Base-by-base conservation (phyloP, 2,888 invertebrate genomes). In the Mythimna albipuncta region DNA sequence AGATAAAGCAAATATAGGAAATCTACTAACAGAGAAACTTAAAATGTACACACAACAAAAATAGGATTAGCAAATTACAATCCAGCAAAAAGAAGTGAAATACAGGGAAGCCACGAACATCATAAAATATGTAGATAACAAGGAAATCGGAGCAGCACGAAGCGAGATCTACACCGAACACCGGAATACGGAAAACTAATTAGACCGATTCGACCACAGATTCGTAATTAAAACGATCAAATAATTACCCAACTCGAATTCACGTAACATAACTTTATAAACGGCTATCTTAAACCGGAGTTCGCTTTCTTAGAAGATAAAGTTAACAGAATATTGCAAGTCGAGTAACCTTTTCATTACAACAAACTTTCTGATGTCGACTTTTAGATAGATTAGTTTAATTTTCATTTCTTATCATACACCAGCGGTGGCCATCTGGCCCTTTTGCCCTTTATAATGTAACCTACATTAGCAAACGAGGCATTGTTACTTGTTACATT, bases 351-450 rank as follows among this genome's bases (percentile, higher is more conserved):
- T 85, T 86, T 84, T 64, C 11, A 50, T 76, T 82, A 66, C n/a
- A 68, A 69, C 58, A 6, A 73, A 84, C 85, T 86, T 86, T 86
- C 85, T 82, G 85, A 84, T 82, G 78, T 75, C 70, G 69, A 78
- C 71, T 68, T 78, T 77, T 57, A 86, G 85, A 86, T 84, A 85
- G 73, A 83, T 84, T 69, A 73, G 77, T 72, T 79, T 68, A 73
- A 69, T 85, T 85, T 81, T 79, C 73, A 69, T 82, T 74, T 54
- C 75, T 75, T 86, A 83, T 84, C 79, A 82, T 64, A 77, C 54
- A 59, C 66, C 64, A 59, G 54, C 69, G 72, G 72, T 72, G 82
- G 83, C 79, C 80, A 81, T 84, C 84, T 78, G 79, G 77, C 69
- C 70, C 72, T 85, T 78, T 57, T 78, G 83, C 77, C 85, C 85